These are phyloP conservation scores for Cephalopachus bancanus DNA, from an alignment of 2,797 vertebrate genomes.

Conservation along the genomic window DNA sequence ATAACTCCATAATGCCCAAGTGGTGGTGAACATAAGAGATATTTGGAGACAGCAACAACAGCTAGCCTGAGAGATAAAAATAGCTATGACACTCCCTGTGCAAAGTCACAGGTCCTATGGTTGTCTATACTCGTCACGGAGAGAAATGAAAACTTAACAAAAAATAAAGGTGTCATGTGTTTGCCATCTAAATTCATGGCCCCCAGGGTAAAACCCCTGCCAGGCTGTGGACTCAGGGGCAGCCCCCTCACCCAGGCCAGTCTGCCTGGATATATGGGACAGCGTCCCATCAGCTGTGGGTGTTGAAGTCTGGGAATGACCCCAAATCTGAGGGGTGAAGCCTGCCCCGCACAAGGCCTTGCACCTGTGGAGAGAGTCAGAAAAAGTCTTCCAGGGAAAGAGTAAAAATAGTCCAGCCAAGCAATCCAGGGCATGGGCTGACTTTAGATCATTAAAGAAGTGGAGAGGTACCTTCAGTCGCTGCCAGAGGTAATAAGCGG, in stretches of 20 bases:
- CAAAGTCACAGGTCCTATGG: not conserved
- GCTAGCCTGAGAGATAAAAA: not conserved
- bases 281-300: not conserved
- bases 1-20: rapidly evolving
- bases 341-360: conserved; percentile 15
- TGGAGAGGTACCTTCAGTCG: not conserved
- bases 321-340: not conserved
- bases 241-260: not conserved
- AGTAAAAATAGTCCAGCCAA: conserved; percentile 12
- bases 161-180: not conserved
- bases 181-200: not conserved
- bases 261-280: not conserved
- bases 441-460: not conserved
- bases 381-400: not conserved
- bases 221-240: not conserved
- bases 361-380: not conserved
- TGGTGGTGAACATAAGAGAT: not conserved
- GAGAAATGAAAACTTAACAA: not conserved
- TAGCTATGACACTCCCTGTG: rapidly evolving
- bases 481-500: not conserved
- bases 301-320: not conserved
- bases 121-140: rapidly evolving
- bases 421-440: not conserved
- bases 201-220: too few species aligned
- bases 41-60: not conserved